Percentiles rank a stretch among this genome's conserved stretches.
Conservation (phyloP, 1,140 invertebrate species). For the Polypedilum vanderplanki region DNA sequence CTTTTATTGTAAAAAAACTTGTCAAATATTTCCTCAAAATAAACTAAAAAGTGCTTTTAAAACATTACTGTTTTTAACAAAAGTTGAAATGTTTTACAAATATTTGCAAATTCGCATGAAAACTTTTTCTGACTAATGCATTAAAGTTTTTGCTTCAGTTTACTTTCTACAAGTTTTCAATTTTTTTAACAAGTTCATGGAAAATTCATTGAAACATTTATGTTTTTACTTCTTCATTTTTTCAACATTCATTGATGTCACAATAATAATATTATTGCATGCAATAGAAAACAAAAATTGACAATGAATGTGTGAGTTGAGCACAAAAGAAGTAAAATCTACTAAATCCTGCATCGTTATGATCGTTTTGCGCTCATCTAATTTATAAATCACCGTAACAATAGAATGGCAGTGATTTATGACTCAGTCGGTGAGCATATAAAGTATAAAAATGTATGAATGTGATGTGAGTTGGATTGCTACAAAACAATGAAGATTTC, state of each 20-base stretch:
- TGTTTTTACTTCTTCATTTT: too few species aligned
- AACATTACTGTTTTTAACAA: too few species aligned
- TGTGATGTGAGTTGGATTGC: constrained; percentile 9
- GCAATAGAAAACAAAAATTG: neutral
- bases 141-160: too few species aligned
- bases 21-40: too few species aligned
- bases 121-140: too few species aligned
- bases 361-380: constrained; percentile 1
- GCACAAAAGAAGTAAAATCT: neutral
- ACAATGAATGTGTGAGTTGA: neutral
- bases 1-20: too few species aligned
- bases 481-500: neutral
- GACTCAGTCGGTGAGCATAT: neutral
- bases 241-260: too few species aligned
- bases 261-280: too few species aligned
- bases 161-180: too few species aligned
- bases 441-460: neutral
- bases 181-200: neutral
- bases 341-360: neutral
- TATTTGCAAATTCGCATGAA: too few species aligned
- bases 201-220: neutral
- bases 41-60: too few species aligned
- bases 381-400: neutral
- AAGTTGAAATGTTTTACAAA: too few species aligned
- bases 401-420: neutral